These are phyloP conservation scores for Uloborus diversus DNA, from an alignment of 1,140 invertebrate genomes.

Conservation along the genomic window DNA sequence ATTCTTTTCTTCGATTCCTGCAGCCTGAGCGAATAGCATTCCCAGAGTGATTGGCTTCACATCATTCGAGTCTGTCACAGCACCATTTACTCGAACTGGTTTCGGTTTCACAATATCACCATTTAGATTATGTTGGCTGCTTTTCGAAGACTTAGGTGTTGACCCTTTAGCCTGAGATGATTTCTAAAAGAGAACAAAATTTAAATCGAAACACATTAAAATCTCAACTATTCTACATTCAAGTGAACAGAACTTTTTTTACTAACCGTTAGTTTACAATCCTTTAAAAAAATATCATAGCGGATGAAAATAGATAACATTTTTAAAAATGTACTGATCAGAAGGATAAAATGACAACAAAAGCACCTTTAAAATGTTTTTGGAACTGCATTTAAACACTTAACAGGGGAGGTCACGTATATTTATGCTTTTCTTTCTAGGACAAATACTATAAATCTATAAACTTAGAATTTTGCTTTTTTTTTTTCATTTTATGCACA, in stretches of 20 bases:
- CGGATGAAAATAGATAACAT: slow-evolving; percentile 11
- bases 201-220: neutral
- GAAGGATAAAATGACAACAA: neutral
- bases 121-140: slow-evolving; percentile 9
- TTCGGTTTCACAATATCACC: slow-evolving; percentile 45
- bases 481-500: too few species aligned
- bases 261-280: too few species aligned
- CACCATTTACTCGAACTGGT: slow-evolving; percentile 40
- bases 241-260: too few species aligned
- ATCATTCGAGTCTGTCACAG: neutral
- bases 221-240: neutral
- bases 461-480: too few species aligned
- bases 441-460: too few species aligned
- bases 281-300: neutral
- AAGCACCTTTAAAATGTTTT: neutral
- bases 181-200: slow-evolving; percentile 17
- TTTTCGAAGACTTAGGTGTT: slow-evolving; percentile 6
- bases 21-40: slow-evolving; percentile 46
- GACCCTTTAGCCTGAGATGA: slow-evolving; percentile 28
- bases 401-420: too few species aligned
- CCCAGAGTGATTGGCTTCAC: slow-evolving; percentile 24
- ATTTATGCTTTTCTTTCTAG: too few species aligned
- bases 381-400: too few species aligned
- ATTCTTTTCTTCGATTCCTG: neutral
- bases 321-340: neutral